These are phyloP conservation scores for Melipona beecheii DNA, from an alignment of 2,888 invertebrate species.

Conservation along the genomic window DNA sequence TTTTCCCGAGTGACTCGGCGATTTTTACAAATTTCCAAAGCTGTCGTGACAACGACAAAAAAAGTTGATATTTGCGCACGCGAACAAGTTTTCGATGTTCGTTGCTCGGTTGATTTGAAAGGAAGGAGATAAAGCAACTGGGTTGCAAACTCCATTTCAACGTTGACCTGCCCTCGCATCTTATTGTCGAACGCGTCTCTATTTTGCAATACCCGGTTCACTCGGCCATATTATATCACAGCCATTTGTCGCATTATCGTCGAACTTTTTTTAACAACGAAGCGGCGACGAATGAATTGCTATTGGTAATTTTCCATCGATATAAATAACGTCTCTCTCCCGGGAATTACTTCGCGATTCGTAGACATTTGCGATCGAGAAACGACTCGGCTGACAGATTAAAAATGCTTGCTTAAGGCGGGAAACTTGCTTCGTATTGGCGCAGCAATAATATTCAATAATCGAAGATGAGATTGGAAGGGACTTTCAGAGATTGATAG, in stretches of 20 bases:
- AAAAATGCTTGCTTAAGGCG: too few species aligned
- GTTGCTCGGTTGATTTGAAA: constrained; percentile 23
- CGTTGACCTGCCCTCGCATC: constrained; percentile 34
- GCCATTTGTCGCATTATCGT: not conserved
- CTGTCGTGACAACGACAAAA: not conserved
- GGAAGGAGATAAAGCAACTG: constrained; percentile 57
- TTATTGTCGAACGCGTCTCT: constrained; percentile 38
- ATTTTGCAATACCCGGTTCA: constrained; percentile 40
- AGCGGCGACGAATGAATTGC: not conserved
- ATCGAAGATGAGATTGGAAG: too few species aligned
- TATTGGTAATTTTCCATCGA: not conserved
- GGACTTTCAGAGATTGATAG: too few species aligned
- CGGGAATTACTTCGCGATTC: too few species aligned
- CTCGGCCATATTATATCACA: not conserved
- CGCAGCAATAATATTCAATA: too few species aligned
- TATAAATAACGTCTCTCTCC: too few species aligned
- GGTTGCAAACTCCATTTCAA: constrained; percentile 57
- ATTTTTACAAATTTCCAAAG: not conserved
- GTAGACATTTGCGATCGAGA: too few species aligned
- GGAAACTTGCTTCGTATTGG: too few species aligned
- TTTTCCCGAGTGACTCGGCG: not conserved
- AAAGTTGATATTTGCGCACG: constrained; percentile 4
- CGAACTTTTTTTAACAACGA: not conserved
- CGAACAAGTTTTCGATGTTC: constrained; percentile 9
- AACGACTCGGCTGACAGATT: too few species aligned